These are phyloP conservation scores for Emberiza fucata DNA, from an alignment of 2,113 vertebrate species.

Conservation along the genomic window DNA sequence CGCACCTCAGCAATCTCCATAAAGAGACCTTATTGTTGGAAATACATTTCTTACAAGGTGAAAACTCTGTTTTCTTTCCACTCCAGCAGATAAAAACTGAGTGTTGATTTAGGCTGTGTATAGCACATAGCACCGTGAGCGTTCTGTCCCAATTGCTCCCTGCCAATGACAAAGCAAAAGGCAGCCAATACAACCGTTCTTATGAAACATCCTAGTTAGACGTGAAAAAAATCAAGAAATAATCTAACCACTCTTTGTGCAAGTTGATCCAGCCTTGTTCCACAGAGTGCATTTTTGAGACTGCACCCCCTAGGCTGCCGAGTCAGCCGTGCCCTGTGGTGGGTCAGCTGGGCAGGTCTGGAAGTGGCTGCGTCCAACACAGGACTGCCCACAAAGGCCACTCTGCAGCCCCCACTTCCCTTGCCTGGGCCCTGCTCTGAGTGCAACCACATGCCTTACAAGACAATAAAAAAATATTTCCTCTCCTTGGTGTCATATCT, in stretches of 20 bases:
- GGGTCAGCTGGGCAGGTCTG: rapidly evolving
- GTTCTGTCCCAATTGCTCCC: background rate
- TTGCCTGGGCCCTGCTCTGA: background rate
- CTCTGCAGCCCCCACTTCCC: background rate
- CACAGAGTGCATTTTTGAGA: background rate
- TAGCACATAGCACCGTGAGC: background rate
- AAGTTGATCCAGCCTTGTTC: background rate
- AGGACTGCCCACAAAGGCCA: background rate
- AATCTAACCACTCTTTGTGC: background rate
- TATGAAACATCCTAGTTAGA: background rate
- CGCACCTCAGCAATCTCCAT: background rate
- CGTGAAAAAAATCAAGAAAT: background rate
- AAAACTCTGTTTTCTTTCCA: background rate
- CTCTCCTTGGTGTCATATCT: background rate
- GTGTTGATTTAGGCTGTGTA: background rate
- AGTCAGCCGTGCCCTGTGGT: rapidly evolving
- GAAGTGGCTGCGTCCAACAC: rapidly evolving
- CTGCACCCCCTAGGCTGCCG: rapidly evolving
- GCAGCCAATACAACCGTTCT: background rate
- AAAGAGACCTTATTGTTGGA: background rate
- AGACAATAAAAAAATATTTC: background rate
- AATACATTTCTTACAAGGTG: conserved; percentile 1
- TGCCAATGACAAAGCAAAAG: background rate
- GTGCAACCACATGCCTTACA: background rate
- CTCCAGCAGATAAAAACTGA: background rate